Evolutionary conservation across 2,888 invertebrate species (phyloP), one percentile per base, ranked within the genome.

Genomic region (Phrixothrix hirtus): DNA sequence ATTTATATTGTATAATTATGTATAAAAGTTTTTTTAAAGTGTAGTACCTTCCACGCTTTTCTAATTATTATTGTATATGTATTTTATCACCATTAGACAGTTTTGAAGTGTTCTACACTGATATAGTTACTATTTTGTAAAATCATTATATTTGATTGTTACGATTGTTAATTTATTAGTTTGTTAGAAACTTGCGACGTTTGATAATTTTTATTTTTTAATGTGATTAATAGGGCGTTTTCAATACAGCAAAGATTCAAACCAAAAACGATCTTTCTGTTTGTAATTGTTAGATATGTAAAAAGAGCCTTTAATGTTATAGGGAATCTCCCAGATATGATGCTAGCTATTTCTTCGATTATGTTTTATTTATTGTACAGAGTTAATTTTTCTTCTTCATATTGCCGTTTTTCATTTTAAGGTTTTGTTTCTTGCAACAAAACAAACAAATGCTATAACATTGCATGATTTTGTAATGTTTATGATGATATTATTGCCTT

Each of bases 401-500:
- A 31, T 31, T 11, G 7, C 13, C 35, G 35, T 35, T 35, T 35
- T 15, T 35, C 11, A 12, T 35, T 17, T 35, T 35, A 35, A 10
- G 9, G 10, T 45, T 45, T n/a, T n/a, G n/a, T n/a, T n/a, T n/a
- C n/a, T n/a, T n/a, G n/a, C n/a, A n/a, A n/a, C n/a, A n/a, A n/a
- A n/a, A n/a, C n/a, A n/a, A n/a, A n/a, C n/a, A n/a, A n/a, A n/a
- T n/a, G n/a, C n/a, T n/a, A n/a, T n/a, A n/a, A n/a, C 15, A 61
- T 55, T 59, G 61, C 63, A 62, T 65, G 64, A 63, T 60, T 57
- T 53, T 59, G 66, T 68, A 61, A 67, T 70, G 68, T 64, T 61
- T 61, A 64, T 67, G 69, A 69, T 62, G 63, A 64, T 69, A 68
- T 67, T 68, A 64, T 65, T 69, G 70, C 70, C 70, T 70, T 71